Base-by-base conservation (phyloP, 2,113 vertebrate species). In the Abramis brama region DNA sequence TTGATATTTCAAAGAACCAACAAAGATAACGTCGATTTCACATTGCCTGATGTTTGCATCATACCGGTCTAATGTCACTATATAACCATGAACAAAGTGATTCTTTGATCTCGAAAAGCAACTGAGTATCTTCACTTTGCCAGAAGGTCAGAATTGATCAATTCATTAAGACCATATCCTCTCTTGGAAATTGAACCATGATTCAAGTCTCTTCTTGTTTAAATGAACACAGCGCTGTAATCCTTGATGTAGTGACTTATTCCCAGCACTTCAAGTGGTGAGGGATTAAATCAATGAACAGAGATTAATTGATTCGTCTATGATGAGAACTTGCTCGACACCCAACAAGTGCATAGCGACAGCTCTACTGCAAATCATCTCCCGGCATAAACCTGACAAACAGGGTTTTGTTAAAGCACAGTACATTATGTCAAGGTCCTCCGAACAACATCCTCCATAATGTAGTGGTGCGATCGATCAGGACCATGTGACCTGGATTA, bases 1-100 rank as follows among this genome's bases (percentile, higher is more conserved):
- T 77, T 55, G 8, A 77, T 33, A 55, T 77, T 52, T 5, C 25
- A 76, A 25, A 6, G 17, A 76, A 50, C 45, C 47, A 21, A 52
- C 3, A 19, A 57, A 55, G 50, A 77, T 77, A 50, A 77, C 15
- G 2, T 30, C 13, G 25, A 77, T 33, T 50, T 77, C 25, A 55
- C 50, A 77, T 77, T 77, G 75, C 75, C 77, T 59, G 55, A n/a
- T n/a, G 77, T 25, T 79, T 79, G 77, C 77, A 79, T 60, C 77
- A 79, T 62, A 15, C 77, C 11, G 6, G 0, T 17, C 6, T 79
- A 57, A 30, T 25, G 52, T 79, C 55, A 79, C 77, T 19, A 17
- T 25, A 59, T 60, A 79, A 77, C 50, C 75, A 55, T 30, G 75
- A 55, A 79, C 25, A 79, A 59, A 60, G 55, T 79, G 55, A 60